These are phyloP conservation scores for Amniataba percoides DNA, from an alignment of 2,797 vertebrate species.

Conservation along the genomic window DNA sequence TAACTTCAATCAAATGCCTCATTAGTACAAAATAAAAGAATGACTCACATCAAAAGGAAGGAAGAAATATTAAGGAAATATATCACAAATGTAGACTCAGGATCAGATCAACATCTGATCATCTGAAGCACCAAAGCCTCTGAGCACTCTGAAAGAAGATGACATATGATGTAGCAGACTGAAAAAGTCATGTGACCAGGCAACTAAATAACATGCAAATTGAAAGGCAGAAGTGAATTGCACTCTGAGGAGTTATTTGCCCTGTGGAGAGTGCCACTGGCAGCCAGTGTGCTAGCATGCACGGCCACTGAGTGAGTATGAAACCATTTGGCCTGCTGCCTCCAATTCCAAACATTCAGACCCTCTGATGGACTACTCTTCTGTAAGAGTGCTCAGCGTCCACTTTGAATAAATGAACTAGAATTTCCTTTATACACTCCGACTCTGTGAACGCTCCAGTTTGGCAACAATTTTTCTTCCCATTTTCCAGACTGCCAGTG, in stretches of 20 bases:
- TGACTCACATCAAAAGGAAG: constrained; percentile 20
- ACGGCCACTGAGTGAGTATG: constrained; percentile 66
- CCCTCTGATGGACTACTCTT: constrained; percentile 60
- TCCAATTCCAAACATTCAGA: constrained; percentile 75
- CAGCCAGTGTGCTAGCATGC: constrained; percentile 61
- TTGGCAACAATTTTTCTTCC: constrained; percentile 33
- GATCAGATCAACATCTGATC: constrained; percentile 28
- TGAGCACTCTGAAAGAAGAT: constrained; percentile 31
- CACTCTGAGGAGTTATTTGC: constrained; percentile 72
- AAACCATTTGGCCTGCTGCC: constrained; percentile 79
- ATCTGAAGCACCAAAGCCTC: constrained; percentile 30
- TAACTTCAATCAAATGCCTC: constrained; percentile 60
- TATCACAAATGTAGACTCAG: constrained; percentile 24
- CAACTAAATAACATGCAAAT: constrained; percentile 72
- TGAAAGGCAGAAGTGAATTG: constrained; percentile 69
- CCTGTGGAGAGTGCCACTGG: constrained; percentile 70
- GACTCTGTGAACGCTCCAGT: constrained; percentile 58
- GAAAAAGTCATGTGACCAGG: constrained; percentile 45
- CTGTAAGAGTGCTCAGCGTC: constrained; percentile 70
- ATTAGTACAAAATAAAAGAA: constrained; percentile 44
- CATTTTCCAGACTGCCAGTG: constrained; percentile 14
- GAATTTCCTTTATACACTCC: constrained; percentile 69
- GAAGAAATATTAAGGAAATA: not conserved
- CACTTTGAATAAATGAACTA: constrained; percentile 76
- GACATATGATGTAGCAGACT: constrained; percentile 59